Conservation (phyloP, 2,888 invertebrate genomes). For the Blomia tropicalis region DNA sequence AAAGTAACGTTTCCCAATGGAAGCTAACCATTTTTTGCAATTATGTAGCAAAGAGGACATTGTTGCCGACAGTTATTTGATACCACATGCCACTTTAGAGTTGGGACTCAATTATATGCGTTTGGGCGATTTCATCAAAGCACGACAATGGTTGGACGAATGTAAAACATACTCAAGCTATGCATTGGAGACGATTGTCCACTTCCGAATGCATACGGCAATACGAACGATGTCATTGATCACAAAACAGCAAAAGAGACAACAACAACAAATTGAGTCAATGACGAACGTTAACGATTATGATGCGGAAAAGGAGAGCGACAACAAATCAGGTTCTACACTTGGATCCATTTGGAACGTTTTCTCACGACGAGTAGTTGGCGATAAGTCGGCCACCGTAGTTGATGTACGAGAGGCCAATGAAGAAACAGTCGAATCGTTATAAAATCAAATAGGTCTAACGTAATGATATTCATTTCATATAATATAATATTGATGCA, state of each 20-base stretch:
- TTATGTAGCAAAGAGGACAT: slow-evolving; percentile 49
- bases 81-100: slow-evolving; percentile 71
- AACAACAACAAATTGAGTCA: background rate
- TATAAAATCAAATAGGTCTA: too few species aligned
- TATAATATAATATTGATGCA: too few species aligned
- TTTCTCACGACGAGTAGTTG: background rate
- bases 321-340: background rate
- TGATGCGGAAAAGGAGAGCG: background rate
- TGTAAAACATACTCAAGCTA: slow-evolving; percentile 24
- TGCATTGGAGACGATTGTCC: slow-evolving; percentile 25
- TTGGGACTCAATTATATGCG: slow-evolving; percentile 60
- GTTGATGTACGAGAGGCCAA: background rate
- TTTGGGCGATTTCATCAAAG: slow-evolving; percentile 50
- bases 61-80: slow-evolving; percentile 61
- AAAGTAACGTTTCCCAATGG: background rate
- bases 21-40: slow-evolving; percentile 21
- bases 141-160: slow-evolving; percentile 50
- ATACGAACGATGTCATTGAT: slow-evolving; percentile 32
- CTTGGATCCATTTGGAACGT: slow-evolving; percentile 4
- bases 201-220: slow-evolving; percentile 25
- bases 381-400: background rate
- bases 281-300: background rate
- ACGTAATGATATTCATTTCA: too few species aligned
- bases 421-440: background rate
- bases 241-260: background rate